phyloP scores from a whole-genome alignment of 2,113 vertebrate genomes.

The Nycticorax nycticorax region DNA sequence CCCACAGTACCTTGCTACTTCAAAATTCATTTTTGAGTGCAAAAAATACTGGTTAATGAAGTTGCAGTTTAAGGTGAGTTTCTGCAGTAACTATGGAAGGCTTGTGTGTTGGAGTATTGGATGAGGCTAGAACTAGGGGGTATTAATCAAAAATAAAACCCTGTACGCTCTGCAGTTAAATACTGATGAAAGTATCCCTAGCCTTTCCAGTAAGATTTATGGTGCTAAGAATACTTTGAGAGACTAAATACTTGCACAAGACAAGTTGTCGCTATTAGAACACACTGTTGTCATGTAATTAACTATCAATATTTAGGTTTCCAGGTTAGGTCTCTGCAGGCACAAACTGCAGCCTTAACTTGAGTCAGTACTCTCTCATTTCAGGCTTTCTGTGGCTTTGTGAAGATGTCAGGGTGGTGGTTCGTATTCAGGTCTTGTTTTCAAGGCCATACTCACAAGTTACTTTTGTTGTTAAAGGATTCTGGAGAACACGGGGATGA shows the following conservation, averaged over 20 bases:
- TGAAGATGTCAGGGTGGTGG: background rate
- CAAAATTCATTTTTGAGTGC: background rate
- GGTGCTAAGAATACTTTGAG: background rate
- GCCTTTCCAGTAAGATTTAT: background rate
- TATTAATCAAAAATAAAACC: background rate
- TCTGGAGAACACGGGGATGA: background rate
- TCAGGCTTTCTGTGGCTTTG: background rate
- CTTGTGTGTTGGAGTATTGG: background rate
- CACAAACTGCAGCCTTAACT: background rate
- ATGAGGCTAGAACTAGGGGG: background rate
- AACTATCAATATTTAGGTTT: background rate
- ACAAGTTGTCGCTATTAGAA: background rate
- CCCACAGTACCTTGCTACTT: background rate
- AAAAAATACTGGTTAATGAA: background rate
- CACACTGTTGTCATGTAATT: background rate
- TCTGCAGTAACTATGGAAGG: background rate
- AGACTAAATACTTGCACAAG: background rate
- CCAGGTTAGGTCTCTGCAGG: background rate
- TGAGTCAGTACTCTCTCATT: background rate
- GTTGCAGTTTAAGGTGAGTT: background rate
- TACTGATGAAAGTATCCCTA: background rate
- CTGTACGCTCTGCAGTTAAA: background rate
- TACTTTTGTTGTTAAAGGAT: background rate
- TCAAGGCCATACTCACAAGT: background rate
- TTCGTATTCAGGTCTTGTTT: background rate